Evolutionary conservation across 2,113 vertebrate genomes (phyloP), one percentile per base, ranked within the genome.

Genomic region (Megalops atlanticus): DNA sequence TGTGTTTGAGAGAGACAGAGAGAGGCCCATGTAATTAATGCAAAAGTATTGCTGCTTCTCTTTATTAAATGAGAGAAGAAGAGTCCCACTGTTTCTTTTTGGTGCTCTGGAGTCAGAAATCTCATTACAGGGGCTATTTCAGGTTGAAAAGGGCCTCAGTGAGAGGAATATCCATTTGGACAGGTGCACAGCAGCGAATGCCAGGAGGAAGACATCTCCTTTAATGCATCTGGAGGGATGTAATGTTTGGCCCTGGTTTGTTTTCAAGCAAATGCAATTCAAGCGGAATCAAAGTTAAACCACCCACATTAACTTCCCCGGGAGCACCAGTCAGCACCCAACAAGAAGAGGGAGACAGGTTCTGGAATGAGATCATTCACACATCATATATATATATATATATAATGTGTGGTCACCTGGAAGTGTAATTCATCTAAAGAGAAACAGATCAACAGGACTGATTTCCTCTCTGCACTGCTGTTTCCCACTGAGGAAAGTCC

Each of bases 151-250:
- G 81, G 80, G 54, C 79, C 78, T 5, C 6, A 18, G 68, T 76
- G 72, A 18, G 35, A 85, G 35, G 74, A 84, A 87, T 84, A 88
- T 88, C 33, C 41, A 54, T 83, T 86, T 68, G 45, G 83, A 90
- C 85, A 87, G 84, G 85, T 87, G 80, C 84, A 86, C 81, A 68
- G 81, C 58, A 84, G 78, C 82, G 82, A 40, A 80, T 15, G 4
- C 70, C 27, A 74, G 77, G 41, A 58, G 15, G 38, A 35, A 45
- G 82, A 82, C 78, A 64, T 80, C 72, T 49, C 77, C 64, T 39
- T 15, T 21, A 38, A 78, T 75, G 77, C 45, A 47, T 82, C 70
- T 58, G 58, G 71, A 38, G 78, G 16, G 33, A 24, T 21, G 49
- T 38, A 81, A 76, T 70, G 76, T 71, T 52, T 85, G 49, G 76